Evolutionary conservation across 2,888 invertebrate species (phyloP).

Genomic region (Heliothis peltigera): DNA sequence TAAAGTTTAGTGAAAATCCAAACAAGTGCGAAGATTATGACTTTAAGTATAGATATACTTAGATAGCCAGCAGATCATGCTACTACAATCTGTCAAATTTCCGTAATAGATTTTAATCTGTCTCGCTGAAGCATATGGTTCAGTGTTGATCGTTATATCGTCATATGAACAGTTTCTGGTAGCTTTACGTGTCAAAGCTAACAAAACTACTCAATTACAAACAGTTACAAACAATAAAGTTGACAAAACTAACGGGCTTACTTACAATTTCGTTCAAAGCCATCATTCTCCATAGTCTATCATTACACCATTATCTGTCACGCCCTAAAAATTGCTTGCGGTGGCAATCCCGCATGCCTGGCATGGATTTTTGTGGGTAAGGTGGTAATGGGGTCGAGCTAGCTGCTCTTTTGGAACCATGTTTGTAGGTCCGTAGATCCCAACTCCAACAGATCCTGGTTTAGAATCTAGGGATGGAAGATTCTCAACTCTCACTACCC

Average conservation of each 20-base stretch:
- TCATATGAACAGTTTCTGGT: too few relatives aligned
- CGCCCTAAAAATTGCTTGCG: constrained; percentile 75
- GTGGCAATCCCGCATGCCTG: constrained; percentile 59
- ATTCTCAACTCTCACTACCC: too few relatives aligned
- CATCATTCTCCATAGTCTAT: constrained; percentile 51
- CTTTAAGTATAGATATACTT: too few relatives aligned
- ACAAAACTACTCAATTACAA: constrained; percentile 36
- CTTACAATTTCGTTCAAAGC: constrained; percentile 49
- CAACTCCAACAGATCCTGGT: too few relatives aligned
- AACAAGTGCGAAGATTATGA: too few relatives aligned
- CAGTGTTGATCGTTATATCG: too few relatives aligned
- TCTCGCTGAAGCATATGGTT: too few relatives aligned
- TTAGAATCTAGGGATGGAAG: too few relatives aligned
- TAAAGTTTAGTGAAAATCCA: too few relatives aligned
- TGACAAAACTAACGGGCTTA: constrained; percentile 54
- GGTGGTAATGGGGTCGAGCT: constrained; percentile 56
- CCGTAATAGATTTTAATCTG: too few relatives aligned
- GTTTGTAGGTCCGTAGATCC: not conserved
- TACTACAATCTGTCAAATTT: too few relatives aligned
- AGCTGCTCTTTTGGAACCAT: not conserved
- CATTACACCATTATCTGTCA: constrained; percentile 71
- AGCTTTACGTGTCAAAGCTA: not conserved
- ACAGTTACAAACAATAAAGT: constrained; percentile 60
- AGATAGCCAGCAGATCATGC: too few relatives aligned
- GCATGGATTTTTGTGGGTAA: constrained; percentile 61